Evolutionary conservation across 2,113 vertebrate genomes (phyloP).

Genomic region (Rhinopithecus roxellana): DNA sequence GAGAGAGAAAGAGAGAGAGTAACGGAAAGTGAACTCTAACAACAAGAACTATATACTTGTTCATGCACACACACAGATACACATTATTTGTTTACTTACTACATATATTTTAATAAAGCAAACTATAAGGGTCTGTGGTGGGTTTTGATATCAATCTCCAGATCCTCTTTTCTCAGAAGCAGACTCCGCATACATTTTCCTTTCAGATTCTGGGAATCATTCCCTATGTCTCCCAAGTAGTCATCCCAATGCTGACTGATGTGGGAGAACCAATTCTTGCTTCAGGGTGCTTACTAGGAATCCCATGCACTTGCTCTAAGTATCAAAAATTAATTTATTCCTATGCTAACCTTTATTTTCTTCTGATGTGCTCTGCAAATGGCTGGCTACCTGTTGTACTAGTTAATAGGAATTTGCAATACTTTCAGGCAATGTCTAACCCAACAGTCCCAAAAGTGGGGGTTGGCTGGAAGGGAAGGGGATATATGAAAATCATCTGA

Average conservation of each 20-base stretch:
- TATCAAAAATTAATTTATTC: background rate
- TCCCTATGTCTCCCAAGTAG: background rate
- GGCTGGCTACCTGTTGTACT: background rate
- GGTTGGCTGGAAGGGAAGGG: background rate
- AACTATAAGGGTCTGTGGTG: background rate
- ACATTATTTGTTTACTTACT: background rate
- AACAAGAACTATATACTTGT: constrained; percentile 11
- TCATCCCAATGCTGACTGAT: background rate
- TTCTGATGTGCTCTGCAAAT: constrained; percentile 17
- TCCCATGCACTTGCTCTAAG: background rate
- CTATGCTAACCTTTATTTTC: constrained; percentile 1
- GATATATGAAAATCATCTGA: constrained; percentile 6
- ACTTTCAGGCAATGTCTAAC: background rate
- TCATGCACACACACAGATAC: background rate
- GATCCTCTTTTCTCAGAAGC: constrained; percentile 18
- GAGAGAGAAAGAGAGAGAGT: too few species aligned
- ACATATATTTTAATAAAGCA: constrained; percentile 16
- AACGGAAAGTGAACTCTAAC: background rate
- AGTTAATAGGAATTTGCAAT: constrained; percentile 9
- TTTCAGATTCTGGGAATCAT: background rate
- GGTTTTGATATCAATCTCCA: constrained; percentile 19
- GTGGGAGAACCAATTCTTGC: background rate
- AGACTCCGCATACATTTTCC: background rate
- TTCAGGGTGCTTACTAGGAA: constrained; percentile 33
- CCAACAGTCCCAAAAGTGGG: background rate